phyloP scores from a whole-genome alignment of 2,888 invertebrate genomes.

The Phasia obesa region DNA sequence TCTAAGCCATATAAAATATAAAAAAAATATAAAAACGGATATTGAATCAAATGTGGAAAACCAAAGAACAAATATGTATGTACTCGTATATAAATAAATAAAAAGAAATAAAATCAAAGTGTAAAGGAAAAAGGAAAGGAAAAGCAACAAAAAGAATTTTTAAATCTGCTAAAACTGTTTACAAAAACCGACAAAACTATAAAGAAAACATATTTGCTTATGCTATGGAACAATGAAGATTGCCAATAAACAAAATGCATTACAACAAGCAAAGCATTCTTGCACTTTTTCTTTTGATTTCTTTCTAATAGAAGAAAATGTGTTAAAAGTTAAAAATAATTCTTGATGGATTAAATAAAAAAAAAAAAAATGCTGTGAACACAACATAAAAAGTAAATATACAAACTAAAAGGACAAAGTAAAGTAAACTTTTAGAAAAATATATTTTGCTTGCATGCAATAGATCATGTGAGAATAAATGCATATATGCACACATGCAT shows the following conservation, averaged over 20 bases:
- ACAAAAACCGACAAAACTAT: background rate
- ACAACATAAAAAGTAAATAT: background rate
- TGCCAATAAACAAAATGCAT: constrained; percentile 59
- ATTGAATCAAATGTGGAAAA: constrained; percentile 60
- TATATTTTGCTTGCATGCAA: constrained; percentile 24
- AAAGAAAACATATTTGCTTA: constrained; percentile 59
- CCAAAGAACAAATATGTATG: constrained; percentile 28
- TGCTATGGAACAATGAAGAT: constrained; percentile 64
- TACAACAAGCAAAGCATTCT: constrained; percentile 23
- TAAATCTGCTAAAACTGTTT: constrained; percentile 17
- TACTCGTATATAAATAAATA: constrained; percentile 15
- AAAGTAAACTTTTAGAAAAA: background rate
- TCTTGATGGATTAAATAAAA: constrained; percentile 16
- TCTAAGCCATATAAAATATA: constrained; percentile 23
- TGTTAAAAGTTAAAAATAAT: constrained; percentile 21
- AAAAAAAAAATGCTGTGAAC: background rate
- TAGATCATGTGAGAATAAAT: constrained; percentile 44
- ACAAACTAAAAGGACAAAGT: constrained; percentile 2
- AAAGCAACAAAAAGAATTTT: constrained; percentile 1
- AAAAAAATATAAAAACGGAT: constrained; percentile 55
- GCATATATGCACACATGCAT: no score
- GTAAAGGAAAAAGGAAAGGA: constrained; percentile 12
- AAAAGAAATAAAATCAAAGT: background rate
- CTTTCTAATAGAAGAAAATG: background rate
- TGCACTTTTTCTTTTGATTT: background rate